Percentiles rank a stretch among this genome's conserved stretches.
These are phyloP conservation scores for Chinchilla lanigera DNA, from an alignment of 2,113 vertebrate genomes.

Conservation along the genomic window DNA sequence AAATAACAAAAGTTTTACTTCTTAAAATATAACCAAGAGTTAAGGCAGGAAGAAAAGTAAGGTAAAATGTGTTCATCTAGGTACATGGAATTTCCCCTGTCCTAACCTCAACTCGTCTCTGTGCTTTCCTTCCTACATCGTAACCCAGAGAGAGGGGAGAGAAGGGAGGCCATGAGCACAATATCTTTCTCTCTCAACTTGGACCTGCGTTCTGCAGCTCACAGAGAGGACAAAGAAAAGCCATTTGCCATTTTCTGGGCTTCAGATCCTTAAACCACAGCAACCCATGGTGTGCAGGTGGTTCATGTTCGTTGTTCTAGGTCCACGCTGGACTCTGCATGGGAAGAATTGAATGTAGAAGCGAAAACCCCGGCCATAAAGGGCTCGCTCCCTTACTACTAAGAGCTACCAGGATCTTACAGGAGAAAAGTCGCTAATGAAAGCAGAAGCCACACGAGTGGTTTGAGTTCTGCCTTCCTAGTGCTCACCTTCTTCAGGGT, in stretches of 20 bases:
- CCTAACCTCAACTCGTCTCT: neutral
- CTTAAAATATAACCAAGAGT: constrained; percentile 62
- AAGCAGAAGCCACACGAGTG: neutral
- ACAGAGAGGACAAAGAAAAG: neutral
- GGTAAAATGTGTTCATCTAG: neutral
- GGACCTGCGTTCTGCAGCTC: neutral
- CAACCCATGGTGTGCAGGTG: accelerated
- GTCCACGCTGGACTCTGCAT: neutral
- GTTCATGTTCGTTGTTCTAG: neutral
- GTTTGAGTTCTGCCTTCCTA: neutral
- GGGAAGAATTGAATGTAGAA: neutral
- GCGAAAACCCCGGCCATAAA: neutral
- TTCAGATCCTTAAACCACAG: neutral
- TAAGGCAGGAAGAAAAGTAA: neutral
- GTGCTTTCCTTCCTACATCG: neutral
- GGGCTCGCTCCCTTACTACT: neutral
- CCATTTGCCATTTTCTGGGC: neutral
- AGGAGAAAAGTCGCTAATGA: neutral
- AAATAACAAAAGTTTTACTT: constrained; percentile 62
- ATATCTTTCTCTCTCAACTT: neutral
- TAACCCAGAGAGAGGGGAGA: neutral
- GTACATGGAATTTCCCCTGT: neutral
- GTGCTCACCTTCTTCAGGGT: neutral
- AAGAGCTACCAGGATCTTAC: neutral
- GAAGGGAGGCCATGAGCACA: neutral